Base-by-base conservation (phyloP, 2,888 invertebrate species). In the Brenthis hecate region DNA sequence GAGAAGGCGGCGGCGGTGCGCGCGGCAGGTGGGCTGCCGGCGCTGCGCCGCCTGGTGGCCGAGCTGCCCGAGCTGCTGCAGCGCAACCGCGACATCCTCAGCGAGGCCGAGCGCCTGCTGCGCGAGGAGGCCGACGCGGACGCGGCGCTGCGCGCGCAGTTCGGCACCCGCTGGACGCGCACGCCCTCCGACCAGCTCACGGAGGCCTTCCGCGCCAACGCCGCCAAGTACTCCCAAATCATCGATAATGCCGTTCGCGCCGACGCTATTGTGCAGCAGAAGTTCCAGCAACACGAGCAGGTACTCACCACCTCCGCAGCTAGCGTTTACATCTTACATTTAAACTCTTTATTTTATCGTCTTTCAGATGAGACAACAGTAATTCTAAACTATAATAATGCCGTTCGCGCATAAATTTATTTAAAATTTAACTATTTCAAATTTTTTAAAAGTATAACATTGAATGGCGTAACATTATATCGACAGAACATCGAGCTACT, bases 81-180 rank as follows among this genome's bases (percentile, higher is more conserved):
- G 86, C 94, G 99, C 73, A 99, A 99, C 91, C 77, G 79, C 60
- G 91, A 99, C 87, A 98, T 99, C 79, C 94, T 99, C 1, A 96
- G 98, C 85, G 99, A 99, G 94, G 96, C 96, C 65, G 96, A 97
- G 78, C 92, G 96, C 71, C 94, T 98, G 94, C 89, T 99, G 77
- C 96, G 96, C 79, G 99, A 99, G 86, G 99, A 99, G 89, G 96
- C 96, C 76, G 95, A 96, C 76, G 97, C 98, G 1, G 99, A 99
- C 87, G 95, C 95, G 78, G 95, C 97, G 81, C 93, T 99, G 75
- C 94, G 97, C 70, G 92, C 93, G 56, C 99, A 99, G 93, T 99
- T 99, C 86, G 97, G 97, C 79, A 97, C 97, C 73, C 95, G 96
- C 73, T 99, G 99, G 99, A 95, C 95, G 1, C 95, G 99, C 80